Evolutionary conservation across 2,888 invertebrate species (phyloP).

Genomic region (Osedax fenrisi): DNA sequence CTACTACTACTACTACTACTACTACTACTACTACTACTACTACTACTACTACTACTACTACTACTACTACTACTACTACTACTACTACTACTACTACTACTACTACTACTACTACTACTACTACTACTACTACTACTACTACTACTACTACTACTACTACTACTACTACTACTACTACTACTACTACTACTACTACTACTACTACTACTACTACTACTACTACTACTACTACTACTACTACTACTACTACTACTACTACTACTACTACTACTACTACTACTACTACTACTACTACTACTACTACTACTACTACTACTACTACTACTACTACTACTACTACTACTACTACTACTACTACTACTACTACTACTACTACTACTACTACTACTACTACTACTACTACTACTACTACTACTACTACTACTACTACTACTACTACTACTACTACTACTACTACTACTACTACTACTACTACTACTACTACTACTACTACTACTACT

Average conservation of each 20-base stretch:
- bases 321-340: conserved; percentile 22
- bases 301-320: conserved; percentile 4
- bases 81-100: background rate
- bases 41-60: conserved; percentile 10
- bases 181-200: conserved; percentile 22
- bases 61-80: conserved; percentile 3
- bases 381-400: conserved; percentile 26
- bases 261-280: background rate
- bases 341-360: conserved; percentile 29
- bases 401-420: conserved; percentile 31
- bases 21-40: conserved; percentile 9
- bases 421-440: conserved; percentile 30
- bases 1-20: conserved; percentile 12
- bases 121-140: no score
- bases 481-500: conserved; percentile 30
- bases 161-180: conserved; percentile 17
- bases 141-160: conserved; percentile 3
- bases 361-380: conserved; percentile 29
- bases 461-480: conserved; percentile 31
- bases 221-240: conserved; percentile 20
- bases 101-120: background rate
- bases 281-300: background rate
- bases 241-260: conserved; percentile 20
- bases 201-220: conserved; percentile 20
- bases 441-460: conserved; percentile 32